These are phyloP conservation scores for Propsilocerus akamusi DNA, from an alignment of 1,140 invertebrate species.

Conservation along the genomic window DNA sequence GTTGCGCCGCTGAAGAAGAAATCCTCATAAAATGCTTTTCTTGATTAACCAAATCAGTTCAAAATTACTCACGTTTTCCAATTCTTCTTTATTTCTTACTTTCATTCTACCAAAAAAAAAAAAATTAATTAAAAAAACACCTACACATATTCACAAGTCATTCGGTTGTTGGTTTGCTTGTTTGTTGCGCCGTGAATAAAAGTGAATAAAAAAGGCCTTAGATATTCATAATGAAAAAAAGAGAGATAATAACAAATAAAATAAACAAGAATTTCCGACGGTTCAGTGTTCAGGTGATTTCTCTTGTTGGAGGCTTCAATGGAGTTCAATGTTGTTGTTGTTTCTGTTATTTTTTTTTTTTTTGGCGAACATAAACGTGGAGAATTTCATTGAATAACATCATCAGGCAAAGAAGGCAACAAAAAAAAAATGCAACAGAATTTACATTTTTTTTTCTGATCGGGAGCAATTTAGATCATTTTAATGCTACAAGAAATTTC, in stretches of 20 bases:
- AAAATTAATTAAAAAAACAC: slow-evolving; percentile 4
- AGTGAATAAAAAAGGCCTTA: not conserved
- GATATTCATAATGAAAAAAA: slow-evolving; percentile 4
- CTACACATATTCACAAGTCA: not conserved
- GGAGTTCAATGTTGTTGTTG: too few relatives aligned
- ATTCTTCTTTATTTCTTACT: not conserved
- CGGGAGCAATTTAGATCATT: too few relatives aligned
- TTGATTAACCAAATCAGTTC: not conserved
- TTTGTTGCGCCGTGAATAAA: not conserved
- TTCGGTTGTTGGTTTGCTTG: not conserved
- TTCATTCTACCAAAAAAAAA: not conserved
- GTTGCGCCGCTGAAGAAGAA: not conserved
- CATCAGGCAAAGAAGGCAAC: too few relatives aligned
- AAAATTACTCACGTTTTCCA: not conserved
- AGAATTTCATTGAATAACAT: too few relatives aligned
- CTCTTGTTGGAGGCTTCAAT: too few relatives aligned
- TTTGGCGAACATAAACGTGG: not conserved
- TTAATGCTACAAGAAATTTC: not conserved
- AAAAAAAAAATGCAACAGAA: too few relatives aligned
- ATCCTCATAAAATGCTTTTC: not conserved
- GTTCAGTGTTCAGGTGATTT: slow-evolving; percentile 1
- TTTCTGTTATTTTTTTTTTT: not conserved
- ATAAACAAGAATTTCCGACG: slow-evolving; percentile 4
- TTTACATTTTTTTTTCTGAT: too few relatives aligned
- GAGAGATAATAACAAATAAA: slow-evolving; percentile 4